Evolutionary conservation across 2,888 invertebrate species (phyloP).

Genomic region (Drosophila suboccidentalis): DNA sequence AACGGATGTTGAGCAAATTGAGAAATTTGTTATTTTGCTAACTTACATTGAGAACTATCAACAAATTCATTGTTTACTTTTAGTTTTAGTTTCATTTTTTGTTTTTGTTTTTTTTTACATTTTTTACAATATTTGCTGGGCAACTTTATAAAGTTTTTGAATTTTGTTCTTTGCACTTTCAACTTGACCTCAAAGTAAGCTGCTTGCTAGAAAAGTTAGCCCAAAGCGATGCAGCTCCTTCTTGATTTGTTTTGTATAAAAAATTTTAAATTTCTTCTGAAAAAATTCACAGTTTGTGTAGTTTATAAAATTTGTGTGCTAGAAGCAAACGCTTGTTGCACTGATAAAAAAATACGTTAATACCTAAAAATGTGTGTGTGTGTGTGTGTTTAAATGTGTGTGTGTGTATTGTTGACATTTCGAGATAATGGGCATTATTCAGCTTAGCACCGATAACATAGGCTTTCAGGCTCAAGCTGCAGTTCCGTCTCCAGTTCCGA

Average conservation of each 20-base stretch:
- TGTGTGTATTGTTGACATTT: constrained; percentile 68
- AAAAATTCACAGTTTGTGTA: constrained; percentile 76
- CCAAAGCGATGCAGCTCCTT: constrained; percentile 17
- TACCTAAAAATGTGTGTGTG: constrained; percentile 65
- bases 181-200: constrained; percentile 38
- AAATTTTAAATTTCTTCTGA: constrained; percentile 24
- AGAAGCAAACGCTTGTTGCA: constrained; percentile 35
- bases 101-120: constrained; percentile 34
- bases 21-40: constrained; percentile 40
- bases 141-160: constrained; percentile 23
- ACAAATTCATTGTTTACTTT: constrained; percentile 19
- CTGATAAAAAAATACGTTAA: constrained; percentile 76
- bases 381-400: constrained; percentile 23
- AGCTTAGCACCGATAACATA: constrained; percentile 49
- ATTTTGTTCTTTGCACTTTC: constrained; percentile 52
- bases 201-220: constrained; percentile 23
- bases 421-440: constrained; percentile 78
- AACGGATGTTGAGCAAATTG: constrained; percentile 42
- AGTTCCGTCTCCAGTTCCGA: constrained; percentile 11
- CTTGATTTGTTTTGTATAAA: constrained; percentile 26
- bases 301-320: constrained; percentile 49
- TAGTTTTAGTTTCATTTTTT: background rate
- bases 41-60: constrained; percentile 39
- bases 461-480: constrained; percentile 4
- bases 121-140: constrained; percentile 48